These are phyloP conservation scores for Carlito syrichta DNA, from an alignment of 2,113 vertebrate genomes.

Conservation along the genomic window DNA sequence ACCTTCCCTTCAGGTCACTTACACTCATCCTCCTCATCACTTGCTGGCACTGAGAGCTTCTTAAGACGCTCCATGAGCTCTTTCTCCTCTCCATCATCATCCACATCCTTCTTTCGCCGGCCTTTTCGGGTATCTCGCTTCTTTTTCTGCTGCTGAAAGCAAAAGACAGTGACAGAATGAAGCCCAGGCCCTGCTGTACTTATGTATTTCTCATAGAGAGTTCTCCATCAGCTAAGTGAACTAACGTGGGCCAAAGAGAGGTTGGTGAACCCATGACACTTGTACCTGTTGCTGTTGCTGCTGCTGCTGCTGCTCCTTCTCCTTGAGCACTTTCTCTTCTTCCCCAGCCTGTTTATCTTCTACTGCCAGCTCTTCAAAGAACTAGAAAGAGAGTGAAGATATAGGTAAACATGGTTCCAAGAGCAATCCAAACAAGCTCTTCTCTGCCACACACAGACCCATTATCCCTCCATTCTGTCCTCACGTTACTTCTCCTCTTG, in stretches of 20 bases:
- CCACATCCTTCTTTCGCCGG: conserved; percentile 80
- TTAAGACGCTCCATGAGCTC: conserved; percentile 87
- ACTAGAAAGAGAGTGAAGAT: conserved; percentile 76
- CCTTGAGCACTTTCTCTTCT: conserved; percentile 79
- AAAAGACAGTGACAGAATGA: neutral
- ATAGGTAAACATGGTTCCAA: neutral
- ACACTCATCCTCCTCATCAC: conserved; percentile 87
- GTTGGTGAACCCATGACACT: neutral
- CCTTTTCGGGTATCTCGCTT: conserved; percentile 88
- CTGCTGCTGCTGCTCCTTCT: conserved; percentile 82
- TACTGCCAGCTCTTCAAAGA: conserved; percentile 92
- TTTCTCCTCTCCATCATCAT: conserved; percentile 83
- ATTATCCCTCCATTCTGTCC: neutral
- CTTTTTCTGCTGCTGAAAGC: conserved; percentile 83
- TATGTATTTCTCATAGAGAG: neutral
- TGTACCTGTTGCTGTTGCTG: conserved; percentile 85
- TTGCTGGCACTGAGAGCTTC: conserved; percentile 87
- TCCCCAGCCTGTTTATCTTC: conserved; percentile 84
- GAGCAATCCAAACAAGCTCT: neutral
- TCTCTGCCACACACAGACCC: neutral
- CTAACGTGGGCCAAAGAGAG: rapidly evolving
- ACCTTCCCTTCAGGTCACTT: conserved; percentile 59
- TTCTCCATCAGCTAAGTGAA: neutral
- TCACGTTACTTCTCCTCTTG: neutral
- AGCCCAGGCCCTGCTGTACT: neutral